Evolutionary conservation across 2,113 vertebrate genomes (phyloP).

Genomic region (Jacana jacana): DNA sequence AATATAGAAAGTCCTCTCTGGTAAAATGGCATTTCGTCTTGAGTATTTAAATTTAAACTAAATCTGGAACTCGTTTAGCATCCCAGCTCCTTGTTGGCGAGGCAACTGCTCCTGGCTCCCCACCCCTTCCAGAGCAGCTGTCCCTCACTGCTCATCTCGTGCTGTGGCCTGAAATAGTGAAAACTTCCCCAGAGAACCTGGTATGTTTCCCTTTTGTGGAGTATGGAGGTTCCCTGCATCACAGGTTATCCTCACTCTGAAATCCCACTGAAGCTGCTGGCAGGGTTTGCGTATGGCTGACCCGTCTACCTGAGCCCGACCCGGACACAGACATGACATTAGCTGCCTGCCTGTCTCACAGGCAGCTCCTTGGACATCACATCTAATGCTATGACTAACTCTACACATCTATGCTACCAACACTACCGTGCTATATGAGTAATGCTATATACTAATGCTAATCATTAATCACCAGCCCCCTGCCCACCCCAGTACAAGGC

Average conservation of each 20-base stretch:
- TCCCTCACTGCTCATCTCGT: not conserved
- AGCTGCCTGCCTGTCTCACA: not conserved
- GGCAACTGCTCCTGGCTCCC: not conserved
- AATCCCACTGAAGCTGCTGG: not conserved
- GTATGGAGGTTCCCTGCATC: not conserved
- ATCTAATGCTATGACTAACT: not conserved
- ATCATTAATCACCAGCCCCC: not conserved
- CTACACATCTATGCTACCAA: not conserved
- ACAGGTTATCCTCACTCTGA: not conserved
- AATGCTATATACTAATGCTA: not conserved
- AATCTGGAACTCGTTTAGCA: not conserved
- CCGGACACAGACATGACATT: rapidly evolving
- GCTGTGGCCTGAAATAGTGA: not conserved
- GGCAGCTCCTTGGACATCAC: not conserved
- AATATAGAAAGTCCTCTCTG: not conserved
- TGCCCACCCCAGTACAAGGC: not conserved
- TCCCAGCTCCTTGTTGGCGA: not conserved
- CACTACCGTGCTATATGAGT: no score
- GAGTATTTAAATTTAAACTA: not conserved
- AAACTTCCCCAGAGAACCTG: not conserved
- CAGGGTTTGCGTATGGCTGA: not conserved
- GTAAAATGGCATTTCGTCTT: not conserved
- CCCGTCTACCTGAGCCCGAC: not conserved
- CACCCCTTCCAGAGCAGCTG: rapidly evolving
- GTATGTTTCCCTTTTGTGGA: not conserved